Evolutionary conservation across 64 coral and sea anemone species (phyloP), one percentile per base, ranked within the genome.

Genomic region (Dendronephthya gigantea): DNA sequence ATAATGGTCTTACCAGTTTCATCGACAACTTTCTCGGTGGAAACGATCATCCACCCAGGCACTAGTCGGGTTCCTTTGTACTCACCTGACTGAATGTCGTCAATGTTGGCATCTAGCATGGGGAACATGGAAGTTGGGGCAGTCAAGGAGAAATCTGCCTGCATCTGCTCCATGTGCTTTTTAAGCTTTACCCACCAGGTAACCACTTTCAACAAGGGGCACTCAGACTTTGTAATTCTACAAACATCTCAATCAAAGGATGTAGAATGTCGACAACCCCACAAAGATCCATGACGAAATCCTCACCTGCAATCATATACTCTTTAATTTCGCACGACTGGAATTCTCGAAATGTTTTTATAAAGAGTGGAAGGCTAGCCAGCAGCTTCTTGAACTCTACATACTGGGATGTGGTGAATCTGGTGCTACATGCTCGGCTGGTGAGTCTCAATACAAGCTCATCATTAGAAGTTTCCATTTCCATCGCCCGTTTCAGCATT

Each of bases 361-460:
- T 29, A 76, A 76, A 76, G 12, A 76, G 69, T 28, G 69, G 69
- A 76, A 76, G 69, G 31, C 69, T 76, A 76, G 23, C 35, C 12
- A 76, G 69, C 29, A 29, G 31, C 69, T 76, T 76, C 31, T 34
- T 76, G 25, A 76, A 76, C 25, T 76, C 69, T 14, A 76, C 69
- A 76, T 76, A 76, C 69, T 76, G 69, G 23, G 69, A 76, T 76
- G 69, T 76, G 69, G 69, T 76, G 16, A 76, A 76, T 34, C 69
- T 76, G 35, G 69, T 76, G 31, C 69, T 76, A 34, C 69, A 76
- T 76, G 69, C 69, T 32, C 69, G 69, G 25, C 69, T 76, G 69
- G 69, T 29, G n/a, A 76, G 69, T 34, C 31, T 76, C 31, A 29
- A 76, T 31, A 76, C 69, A 76, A 76, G 69, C 23, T 76, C 69